Conservation (phyloP, 1,140 invertebrate species). For the Drosophila parvula region DNA sequence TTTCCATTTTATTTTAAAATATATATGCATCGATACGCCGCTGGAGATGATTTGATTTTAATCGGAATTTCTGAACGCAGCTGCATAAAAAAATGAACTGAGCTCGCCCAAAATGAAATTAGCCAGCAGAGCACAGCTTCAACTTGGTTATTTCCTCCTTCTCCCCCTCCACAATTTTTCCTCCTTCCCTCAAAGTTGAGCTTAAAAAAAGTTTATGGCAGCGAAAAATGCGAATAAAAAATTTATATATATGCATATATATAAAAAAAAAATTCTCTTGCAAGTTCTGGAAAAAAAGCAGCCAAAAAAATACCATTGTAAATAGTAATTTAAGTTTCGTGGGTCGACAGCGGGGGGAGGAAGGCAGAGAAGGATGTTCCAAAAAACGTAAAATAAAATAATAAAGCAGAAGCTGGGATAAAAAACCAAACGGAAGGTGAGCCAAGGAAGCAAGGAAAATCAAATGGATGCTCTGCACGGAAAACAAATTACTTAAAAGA, state of each 20-base stretch:
- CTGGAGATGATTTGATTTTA: slow-evolving; percentile 38
- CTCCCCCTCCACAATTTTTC: background rate
- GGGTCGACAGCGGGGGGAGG: slow-evolving; percentile 9
- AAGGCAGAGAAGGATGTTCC: slow-evolving; percentile 45
- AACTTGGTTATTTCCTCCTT: slow-evolving; percentile 7
- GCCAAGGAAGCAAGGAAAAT: slow-evolving; percentile 74
- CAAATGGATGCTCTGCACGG: slow-evolving; percentile 57
- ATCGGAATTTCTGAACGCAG: slow-evolving; percentile 46
- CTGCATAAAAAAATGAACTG: slow-evolving; percentile 53
- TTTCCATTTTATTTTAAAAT: slow-evolving; percentile 14
- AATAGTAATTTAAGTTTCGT: slow-evolving; percentile 80
- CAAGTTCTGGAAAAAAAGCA: slow-evolving; percentile 39
- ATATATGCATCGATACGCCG: slow-evolving; percentile 1
- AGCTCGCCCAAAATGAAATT: slow-evolving; percentile 64
- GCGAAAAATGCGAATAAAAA: slow-evolving; percentile 65
- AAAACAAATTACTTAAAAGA: slow-evolving; percentile 1
- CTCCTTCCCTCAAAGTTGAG: slow-evolving; percentile 12
- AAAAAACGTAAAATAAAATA: slow-evolving; percentile 50
- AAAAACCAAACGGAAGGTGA: slow-evolving; percentile 72
- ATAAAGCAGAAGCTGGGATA: slow-evolving; percentile 34
- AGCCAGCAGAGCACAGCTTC: slow-evolving; percentile 46
- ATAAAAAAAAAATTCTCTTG: slow-evolving; percentile 50
- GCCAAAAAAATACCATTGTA: slow-evolving; percentile 71
- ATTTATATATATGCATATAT: slow-evolving; percentile 16
- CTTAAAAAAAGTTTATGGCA: slow-evolving; percentile 58